Conservation (phyloP, 2,113 vertebrate species). For the Scopus umbretta region DNA sequence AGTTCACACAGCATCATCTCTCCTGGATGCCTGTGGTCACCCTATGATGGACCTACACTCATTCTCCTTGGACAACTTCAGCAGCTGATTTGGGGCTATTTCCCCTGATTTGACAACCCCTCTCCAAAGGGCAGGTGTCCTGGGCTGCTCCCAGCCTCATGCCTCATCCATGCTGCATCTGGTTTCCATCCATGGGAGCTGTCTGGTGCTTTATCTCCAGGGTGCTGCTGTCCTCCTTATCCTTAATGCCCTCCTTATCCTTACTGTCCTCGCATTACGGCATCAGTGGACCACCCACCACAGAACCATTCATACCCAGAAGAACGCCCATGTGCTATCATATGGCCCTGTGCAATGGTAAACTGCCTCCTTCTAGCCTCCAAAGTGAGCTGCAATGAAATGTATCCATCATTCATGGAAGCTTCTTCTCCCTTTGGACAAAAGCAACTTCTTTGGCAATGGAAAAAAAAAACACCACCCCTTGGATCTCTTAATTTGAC, state of each 20-base stretch:
- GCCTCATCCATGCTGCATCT: background rate
- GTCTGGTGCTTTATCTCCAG: background rate
- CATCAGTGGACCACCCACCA: background rate
- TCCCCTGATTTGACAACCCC: no score
- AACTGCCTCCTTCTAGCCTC: background rate
- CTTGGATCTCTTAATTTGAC: conserved; percentile 20
- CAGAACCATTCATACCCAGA: background rate
- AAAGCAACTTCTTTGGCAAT: background rate
- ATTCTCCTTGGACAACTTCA: background rate
- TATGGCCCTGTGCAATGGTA: background rate
- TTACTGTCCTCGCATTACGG: fast-evolving
- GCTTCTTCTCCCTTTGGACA: background rate
- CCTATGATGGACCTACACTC: fast-evolving
- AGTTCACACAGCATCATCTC: background rate
- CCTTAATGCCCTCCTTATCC: background rate
- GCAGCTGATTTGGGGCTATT: background rate
- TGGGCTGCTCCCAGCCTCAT: background rate
- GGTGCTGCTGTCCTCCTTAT: background rate
- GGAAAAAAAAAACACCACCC: background rate
- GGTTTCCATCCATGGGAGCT: background rate
- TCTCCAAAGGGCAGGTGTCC: background rate
- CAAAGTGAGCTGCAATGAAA: background rate
- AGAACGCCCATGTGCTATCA: background rate
- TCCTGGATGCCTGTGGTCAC: background rate
- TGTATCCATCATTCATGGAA: background rate